Conservation (phyloP, 2,113 vertebrate species). For the Neolamprologus devosi region DNA sequence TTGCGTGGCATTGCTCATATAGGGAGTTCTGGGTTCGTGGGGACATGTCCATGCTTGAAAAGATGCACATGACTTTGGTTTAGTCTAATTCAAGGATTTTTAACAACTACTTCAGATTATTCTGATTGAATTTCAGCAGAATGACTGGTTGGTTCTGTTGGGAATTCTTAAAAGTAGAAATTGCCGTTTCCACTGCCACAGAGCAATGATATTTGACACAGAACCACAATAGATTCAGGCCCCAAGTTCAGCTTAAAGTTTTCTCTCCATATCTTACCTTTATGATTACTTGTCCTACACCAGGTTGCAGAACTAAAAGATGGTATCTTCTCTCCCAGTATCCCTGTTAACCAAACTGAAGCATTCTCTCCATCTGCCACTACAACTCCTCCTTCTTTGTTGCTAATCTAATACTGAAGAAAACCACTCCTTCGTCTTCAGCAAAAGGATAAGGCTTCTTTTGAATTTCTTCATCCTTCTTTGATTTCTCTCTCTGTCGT, state of each 20-base stretch:
- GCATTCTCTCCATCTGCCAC: slow-evolving; percentile 48
- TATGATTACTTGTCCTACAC: slow-evolving; percentile 17
- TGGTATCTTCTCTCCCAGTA: slow-evolving; percentile 32
- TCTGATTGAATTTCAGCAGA: not conserved
- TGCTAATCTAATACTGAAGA: slow-evolving; percentile 42
- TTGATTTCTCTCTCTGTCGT: not conserved
- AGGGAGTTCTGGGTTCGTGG: not conserved
- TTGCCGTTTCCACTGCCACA: not conserved
- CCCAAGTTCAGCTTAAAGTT: slow-evolving; percentile 18
- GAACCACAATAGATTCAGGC: not conserved
- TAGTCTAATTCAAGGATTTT: not conserved
- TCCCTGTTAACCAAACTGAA: slow-evolving; percentile 61
- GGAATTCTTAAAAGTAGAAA: not conserved
- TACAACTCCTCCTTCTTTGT: slow-evolving; percentile 22
- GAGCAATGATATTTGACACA: not conserved
- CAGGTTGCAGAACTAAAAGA: slow-evolving; percentile 21
- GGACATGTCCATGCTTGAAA: not conserved
- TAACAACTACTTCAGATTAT: not conserved
- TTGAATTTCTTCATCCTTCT: slow-evolving; percentile 62
- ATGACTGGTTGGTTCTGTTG: not conserved
- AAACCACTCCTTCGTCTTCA: slow-evolving; percentile 54
- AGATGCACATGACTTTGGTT: not conserved
- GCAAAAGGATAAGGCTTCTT: slow-evolving; percentile 29
- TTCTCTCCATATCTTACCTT: slow-evolving; percentile 52
- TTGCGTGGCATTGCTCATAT: not conserved